A percentile compares a stretch with the other conserved stretches of the same genome.
Conservation (phyloP, 2,888 invertebrate species). For the Caenorhabditis imperialis region DNA sequence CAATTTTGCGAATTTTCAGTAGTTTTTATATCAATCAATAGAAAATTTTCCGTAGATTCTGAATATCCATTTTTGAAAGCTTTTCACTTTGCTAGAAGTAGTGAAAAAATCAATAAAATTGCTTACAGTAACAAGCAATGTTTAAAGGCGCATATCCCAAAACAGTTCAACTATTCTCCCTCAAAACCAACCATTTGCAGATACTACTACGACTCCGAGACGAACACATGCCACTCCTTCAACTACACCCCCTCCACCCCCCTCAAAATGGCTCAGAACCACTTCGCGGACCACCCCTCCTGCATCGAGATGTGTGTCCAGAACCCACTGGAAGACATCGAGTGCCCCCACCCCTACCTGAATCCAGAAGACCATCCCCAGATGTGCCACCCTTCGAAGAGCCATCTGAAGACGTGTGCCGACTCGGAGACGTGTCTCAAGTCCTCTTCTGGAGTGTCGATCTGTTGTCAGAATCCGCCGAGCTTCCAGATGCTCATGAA, state of each 20-base stretch:
- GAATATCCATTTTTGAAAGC: too few relatives aligned
- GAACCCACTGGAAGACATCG: constrained; percentile 12
- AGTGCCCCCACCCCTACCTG: constrained; percentile 64
- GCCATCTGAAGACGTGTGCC: constrained; percentile 58
- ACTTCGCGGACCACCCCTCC: constrained; percentile 54
- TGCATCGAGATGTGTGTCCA: constrained; percentile 56
- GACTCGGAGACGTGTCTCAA: constrained; percentile 51
- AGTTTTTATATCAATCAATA: too few relatives aligned
- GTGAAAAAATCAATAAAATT: too few relatives aligned
- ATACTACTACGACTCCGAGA: constrained; percentile 59
- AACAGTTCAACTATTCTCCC: too few relatives aligned
- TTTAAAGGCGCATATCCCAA: too few relatives aligned
- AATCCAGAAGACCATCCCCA: constrained; percentile 67
- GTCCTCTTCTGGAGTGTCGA: constrained; percentile 21
- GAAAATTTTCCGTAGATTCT: too few relatives aligned
- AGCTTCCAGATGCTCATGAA: constrained; percentile 51
- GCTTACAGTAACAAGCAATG: too few relatives aligned
- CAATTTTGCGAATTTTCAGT: too few relatives aligned
- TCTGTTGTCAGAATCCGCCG: constrained; percentile 56
- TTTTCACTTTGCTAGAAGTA: too few relatives aligned
- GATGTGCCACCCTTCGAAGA: constrained; percentile 56
- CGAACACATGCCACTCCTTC: constrained; percentile 58
- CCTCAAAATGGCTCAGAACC: constrained; percentile 60
- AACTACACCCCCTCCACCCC: constrained; percentile 32
- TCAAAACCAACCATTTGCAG: constrained; percentile 12